Conservation (phyloP, 2,888 invertebrate species). For the Timandra comae region DNA sequence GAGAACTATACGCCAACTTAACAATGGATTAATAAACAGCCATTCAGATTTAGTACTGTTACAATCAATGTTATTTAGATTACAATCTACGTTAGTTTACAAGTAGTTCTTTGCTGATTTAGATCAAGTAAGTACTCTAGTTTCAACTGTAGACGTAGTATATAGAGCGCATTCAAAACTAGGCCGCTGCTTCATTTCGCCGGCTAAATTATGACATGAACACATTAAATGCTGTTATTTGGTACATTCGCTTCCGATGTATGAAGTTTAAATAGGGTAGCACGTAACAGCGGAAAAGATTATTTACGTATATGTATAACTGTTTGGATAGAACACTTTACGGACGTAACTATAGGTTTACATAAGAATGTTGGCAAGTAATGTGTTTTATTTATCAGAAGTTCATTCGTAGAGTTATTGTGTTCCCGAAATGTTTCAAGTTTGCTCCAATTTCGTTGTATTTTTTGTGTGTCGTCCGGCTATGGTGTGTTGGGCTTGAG, state of each 20-base stretch:
- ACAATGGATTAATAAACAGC: too few species aligned
- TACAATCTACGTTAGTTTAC: too few species aligned
- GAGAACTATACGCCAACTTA: too few species aligned
- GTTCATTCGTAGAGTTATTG: too few species aligned
- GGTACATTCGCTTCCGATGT: constrained; percentile 17
- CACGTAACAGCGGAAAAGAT: constrained; percentile 8
- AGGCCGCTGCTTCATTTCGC: constrained; percentile 38
- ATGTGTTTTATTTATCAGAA: background rate
- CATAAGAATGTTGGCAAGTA: too few species aligned
- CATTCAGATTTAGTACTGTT: too few species aligned
- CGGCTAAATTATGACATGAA: constrained; percentile 33
- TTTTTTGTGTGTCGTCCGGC: constrained; percentile 35
- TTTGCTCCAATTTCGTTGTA: constrained; percentile 33
- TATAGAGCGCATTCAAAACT: constrained; percentile 35
- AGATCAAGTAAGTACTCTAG: too few species aligned
- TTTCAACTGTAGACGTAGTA: constrained; percentile 16
- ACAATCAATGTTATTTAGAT: too few species aligned
- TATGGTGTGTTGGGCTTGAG: constrained; percentile 22
- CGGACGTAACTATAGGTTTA: too few species aligned
- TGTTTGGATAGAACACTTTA: too few species aligned
- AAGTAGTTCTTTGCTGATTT: too few species aligned
- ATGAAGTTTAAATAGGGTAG: constrained; percentile 9
- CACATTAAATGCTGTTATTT: constrained; percentile 25
- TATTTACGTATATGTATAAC: constrained; percentile 5
- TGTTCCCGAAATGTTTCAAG: constrained; percentile 20